Base-by-base conservation (phyloP, 2,888 invertebrate genomes). In the Dasypolia templi region DNA sequence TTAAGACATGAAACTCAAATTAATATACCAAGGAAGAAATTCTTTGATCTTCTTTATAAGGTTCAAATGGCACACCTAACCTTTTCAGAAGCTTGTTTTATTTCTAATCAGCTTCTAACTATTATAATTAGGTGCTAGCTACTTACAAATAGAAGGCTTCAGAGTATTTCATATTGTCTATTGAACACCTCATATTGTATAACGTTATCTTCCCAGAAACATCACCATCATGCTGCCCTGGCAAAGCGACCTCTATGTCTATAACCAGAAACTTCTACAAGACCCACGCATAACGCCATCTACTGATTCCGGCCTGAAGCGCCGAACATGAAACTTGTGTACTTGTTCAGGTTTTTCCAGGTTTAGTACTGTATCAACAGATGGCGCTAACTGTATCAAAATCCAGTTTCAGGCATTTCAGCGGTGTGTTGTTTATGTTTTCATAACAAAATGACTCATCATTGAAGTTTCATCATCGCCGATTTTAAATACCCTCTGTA, bases 261-360 rank as follows among this genome's bases (percentile, higher is more conserved):
- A 1, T 7, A 9, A n/a, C 6, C 1, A 12, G 26, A 55, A 75
- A 85, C 66, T 85, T 62, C 29, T 56, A 22, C 17, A 56, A 29
- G 17, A 14, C 17, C 2, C 1, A 19, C 44, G 2, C 39, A 35
- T 49, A 77, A 29, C 87, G 85, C 85, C 85, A 86, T 75, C 85
- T 85, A 56, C 9, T 12, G n/a, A 56, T 29, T 19, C 42, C 17
- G 0, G 12, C 2, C 6, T 11, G 56, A 58, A 69, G 3, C n/a
- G n/a, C 32, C 26, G 12, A 32, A 26, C 6, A 49, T 44, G 22
- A 42, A 49, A 56, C 35, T 53, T 46, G 12, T 14, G 22, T 32
- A 22, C 49, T 19, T 42, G 17, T 44, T 46, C 19, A 58, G 35
- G 11, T 26, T 68, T 26, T 14, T 26, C 3, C 12, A 35, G 2